A percentile compares a stretch with the other conserved stretches of the same genome.
Conservation (phyloP, 1,140 invertebrate species). For the Lepidostoma basale region DNA sequence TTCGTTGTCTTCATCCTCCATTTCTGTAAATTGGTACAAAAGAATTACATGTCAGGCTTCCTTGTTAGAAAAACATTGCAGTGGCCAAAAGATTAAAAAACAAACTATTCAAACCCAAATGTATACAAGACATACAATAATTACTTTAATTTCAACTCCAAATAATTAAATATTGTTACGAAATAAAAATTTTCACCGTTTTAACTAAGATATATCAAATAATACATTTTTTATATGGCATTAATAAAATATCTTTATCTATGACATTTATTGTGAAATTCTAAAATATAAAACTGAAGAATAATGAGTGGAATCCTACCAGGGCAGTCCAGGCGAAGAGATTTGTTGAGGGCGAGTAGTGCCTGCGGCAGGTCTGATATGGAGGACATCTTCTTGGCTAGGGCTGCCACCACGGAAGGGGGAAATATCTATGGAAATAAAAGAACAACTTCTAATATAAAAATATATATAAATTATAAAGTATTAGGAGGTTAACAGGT, state of each 20-base stretch:
- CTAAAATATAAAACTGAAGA: no score
- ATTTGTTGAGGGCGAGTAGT: conserved; percentile 64
- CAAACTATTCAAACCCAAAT: not conserved
- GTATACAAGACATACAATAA: not conserved
- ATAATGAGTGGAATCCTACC: conserved; percentile 26
- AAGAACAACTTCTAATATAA: no score
- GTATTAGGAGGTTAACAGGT: no score
- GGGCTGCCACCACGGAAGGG: conserved; percentile 61
- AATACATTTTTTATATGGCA: no score
- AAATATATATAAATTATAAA: no score
- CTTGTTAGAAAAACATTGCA: no score
- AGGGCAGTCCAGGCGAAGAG: conserved; percentile 60
- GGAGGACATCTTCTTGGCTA: conserved; percentile 61
- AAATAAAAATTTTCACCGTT: no score
- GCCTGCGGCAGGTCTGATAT: conserved; percentile 65
- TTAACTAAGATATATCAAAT: no score
- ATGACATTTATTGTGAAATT: no score
- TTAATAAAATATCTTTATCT: no score
- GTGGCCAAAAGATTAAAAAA: no score
- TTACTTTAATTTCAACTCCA: not conserved
- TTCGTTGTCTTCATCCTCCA: conserved; percentile 51
- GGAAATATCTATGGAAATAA: conserved; percentile 58
- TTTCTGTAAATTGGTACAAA: not conserved
- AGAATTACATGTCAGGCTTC: no score
- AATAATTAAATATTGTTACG: not conserved